These are phyloP conservation scores for Nomada ferruginata DNA, from an alignment of 2,888 invertebrate species.

Conservation along the genomic window DNA sequence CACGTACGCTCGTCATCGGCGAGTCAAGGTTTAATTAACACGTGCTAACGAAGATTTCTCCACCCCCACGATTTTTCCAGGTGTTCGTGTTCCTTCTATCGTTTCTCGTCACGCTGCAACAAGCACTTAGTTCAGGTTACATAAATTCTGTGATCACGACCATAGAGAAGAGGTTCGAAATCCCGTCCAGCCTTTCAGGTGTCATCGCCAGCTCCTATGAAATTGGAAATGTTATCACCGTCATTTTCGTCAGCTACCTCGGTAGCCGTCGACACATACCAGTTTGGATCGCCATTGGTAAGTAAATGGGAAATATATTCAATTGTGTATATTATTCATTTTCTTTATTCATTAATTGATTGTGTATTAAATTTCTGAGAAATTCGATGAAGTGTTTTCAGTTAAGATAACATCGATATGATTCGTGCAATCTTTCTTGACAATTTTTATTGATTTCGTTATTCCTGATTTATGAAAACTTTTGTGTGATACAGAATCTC, in stretches of 20 bases:
- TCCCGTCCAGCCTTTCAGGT: slow-evolving; percentile 96
- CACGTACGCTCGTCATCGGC: not conserved
- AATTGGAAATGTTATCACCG: slow-evolving; percentile 97
- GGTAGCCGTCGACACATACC: slow-evolving; percentile 96
- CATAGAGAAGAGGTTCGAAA: slow-evolving; percentile 97
- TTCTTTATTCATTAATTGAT: no score
- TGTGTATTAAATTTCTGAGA: no score
- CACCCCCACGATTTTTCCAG: slow-evolving; percentile 84
- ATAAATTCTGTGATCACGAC: slow-evolving; percentile 98
- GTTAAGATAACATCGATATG: no score
- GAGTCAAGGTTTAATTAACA: slow-evolving; percentile 5
- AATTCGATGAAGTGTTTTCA: no score
- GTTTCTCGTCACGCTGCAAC: slow-evolving; percentile 95
- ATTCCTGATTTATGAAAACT: no score
- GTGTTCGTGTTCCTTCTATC: slow-evolving; percentile 95
- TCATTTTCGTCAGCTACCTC: slow-evolving; percentile 97
- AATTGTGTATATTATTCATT: no score
- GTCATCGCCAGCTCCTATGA: slow-evolving; percentile 97
- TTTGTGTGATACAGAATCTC: no score
- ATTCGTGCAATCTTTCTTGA: no score
- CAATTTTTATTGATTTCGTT: no score
- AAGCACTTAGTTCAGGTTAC: slow-evolving; percentile 95
- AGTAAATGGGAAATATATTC: slow-evolving; percentile 72
- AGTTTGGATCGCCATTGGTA: slow-evolving; percentile 96
- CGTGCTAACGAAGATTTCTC: slow-evolving; percentile 7